Percentiles rank a stretch among this genome's conserved stretches.
Evolutionary conservation across 35 echinoderm and acorn worm genomes (phyloP).

Genomic region (Acanthaster planci): DNA sequence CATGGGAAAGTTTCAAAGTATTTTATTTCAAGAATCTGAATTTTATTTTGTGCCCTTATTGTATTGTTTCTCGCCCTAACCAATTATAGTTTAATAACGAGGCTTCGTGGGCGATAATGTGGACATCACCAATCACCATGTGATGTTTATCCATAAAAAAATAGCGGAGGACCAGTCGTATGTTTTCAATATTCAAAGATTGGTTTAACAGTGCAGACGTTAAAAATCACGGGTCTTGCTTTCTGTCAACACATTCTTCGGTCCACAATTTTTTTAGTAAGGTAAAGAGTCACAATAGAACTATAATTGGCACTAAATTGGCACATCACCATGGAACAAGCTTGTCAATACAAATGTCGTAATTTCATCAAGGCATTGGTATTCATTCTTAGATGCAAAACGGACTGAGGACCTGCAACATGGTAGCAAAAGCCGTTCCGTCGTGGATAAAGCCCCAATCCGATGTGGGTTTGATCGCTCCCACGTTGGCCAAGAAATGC

Average conservation of each 20-base stretch:
- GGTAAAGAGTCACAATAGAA: neutral
- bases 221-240: too few species aligned
- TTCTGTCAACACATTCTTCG: too few species aligned
- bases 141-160: neutral
- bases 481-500: neutral
- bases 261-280: neutral
- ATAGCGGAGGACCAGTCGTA: too few species aligned
- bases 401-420: conserved; percentile 7
- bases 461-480: neutral
- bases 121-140: neutral
- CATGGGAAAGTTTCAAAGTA: neutral
- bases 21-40: neutral
- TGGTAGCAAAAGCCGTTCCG: neutral
- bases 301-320: neutral
- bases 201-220: too few species aligned
- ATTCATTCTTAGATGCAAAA: too few species aligned
- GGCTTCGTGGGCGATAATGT: neutral
- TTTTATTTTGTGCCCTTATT: neutral
- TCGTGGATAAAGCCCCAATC: too few species aligned
- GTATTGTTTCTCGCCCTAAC: neutral
- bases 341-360: too few species aligned
- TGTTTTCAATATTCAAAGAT: too few species aligned
- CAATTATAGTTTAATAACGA: neutral
- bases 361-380: too few species aligned
- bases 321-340: too few species aligned